phyloP scores from a whole-genome alignment of 2,888 invertebrate species.

The Xanthorhoe designata region DNA sequence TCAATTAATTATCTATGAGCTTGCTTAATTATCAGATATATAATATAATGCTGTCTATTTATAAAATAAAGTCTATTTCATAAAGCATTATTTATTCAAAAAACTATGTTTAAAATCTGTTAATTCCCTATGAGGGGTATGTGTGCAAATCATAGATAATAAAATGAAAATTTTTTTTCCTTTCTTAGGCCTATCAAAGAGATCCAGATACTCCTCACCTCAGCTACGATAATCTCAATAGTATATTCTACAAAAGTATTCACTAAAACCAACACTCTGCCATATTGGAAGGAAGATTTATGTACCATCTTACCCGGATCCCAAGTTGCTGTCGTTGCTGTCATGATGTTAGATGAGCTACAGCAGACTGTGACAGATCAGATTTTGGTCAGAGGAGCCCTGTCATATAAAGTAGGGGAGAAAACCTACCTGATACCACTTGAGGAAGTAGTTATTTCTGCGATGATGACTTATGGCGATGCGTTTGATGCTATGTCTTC shows the following conservation, averaged over 20 bases:
- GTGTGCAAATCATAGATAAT: too few species aligned
- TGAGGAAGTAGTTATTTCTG: slow-evolving; percentile 60
- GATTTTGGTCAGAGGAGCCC: slow-evolving; percentile 61
- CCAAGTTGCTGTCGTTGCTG: slow-evolving; percentile 52
- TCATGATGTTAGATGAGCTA: slow-evolving; percentile 62
- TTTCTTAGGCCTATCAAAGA: slow-evolving; percentile 61
- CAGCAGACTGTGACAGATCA: slow-evolving; percentile 52
- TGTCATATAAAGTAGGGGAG: slow-evolving; percentile 56
- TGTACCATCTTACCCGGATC: slow-evolving; percentile 46
- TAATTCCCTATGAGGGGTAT: too few species aligned
- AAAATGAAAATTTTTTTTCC: neutral
- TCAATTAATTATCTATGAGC: too few species aligned
- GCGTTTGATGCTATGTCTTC: slow-evolving; percentile 63
- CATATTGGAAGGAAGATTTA: slow-evolving; percentile 57
- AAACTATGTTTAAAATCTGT: too few species aligned
- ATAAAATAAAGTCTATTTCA: neutral
- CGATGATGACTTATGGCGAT: slow-evolving; percentile 58
- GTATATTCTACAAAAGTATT: slow-evolving; percentile 68
- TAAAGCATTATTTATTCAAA: too few species aligned
- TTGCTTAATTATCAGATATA: too few species aligned
- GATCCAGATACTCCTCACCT: slow-evolving; percentile 51
- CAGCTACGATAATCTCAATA: slow-evolving; percentile 48
- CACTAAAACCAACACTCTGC: slow-evolving; percentile 47
- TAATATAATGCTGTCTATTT: neutral
- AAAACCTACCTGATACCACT: slow-evolving; percentile 62